These are phyloP conservation scores for Stegostoma tigrinum DNA, from an alignment of 2,113 vertebrate species.

Conservation along the genomic window DNA sequence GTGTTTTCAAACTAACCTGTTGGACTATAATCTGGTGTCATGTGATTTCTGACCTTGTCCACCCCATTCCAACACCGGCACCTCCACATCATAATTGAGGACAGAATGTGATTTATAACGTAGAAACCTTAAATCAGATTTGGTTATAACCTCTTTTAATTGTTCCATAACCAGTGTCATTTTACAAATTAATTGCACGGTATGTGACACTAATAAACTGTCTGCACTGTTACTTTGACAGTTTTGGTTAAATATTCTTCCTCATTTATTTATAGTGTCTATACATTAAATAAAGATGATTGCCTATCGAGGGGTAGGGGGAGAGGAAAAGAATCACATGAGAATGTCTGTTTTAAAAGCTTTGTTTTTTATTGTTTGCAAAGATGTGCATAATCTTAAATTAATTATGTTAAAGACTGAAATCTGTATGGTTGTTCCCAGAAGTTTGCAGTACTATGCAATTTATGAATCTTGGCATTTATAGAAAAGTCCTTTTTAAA, in stretches of 20 bases:
- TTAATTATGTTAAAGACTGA: neutral
- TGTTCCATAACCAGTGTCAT: neutral
- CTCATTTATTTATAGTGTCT: neutral
- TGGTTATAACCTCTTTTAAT: neutral
- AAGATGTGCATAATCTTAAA: neutral
- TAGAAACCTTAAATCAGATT: neutral
- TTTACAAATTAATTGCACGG: conserved; percentile 9
- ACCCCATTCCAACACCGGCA: too few relatives aligned
- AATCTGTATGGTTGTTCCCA: neutral
- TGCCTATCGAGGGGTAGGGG: neutral
- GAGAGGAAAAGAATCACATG: neutral
- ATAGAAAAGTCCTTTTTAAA: neutral
- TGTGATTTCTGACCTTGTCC: too few relatives aligned
- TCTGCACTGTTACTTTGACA: neutral
- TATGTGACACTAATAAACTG: neutral
- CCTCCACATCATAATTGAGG: neutral
- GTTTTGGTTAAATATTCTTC: neutral
- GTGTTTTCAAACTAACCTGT: too few relatives aligned
- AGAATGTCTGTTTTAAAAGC: neutral
- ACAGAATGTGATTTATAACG: neutral
- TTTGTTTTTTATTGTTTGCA: neutral
- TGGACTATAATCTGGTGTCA: too few relatives aligned
- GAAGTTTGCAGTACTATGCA: neutral
- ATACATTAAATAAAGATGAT: neutral
- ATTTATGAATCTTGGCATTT: neutral